Conservation (phyloP, 2,113 vertebrate species). For the Psittacara wagleri region DNA sequence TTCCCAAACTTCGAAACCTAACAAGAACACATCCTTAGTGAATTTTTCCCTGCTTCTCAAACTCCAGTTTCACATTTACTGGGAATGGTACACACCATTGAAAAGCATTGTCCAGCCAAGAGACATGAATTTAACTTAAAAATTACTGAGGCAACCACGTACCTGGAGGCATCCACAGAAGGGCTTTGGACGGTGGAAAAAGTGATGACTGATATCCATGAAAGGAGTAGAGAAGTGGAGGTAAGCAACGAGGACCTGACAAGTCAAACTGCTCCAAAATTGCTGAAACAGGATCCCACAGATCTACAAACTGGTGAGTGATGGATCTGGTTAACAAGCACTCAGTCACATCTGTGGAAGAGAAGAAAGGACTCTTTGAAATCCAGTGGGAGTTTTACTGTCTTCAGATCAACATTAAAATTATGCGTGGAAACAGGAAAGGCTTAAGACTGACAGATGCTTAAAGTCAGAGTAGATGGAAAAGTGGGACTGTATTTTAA, state of each 20-base stretch:
- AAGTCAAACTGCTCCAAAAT: neutral
- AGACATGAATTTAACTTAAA: neutral
- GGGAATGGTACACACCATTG: neutral
- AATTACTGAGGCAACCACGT: neutral
- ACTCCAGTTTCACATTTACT: neutral
- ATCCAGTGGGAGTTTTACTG: neutral
- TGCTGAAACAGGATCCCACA: neutral
- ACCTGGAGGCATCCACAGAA: neutral
- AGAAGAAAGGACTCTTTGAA: neutral
- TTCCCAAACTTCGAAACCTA: neutral
- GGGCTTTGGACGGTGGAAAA: neutral
- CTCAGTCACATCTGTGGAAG: neutral
- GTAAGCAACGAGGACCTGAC: neutral
- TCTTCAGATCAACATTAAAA: neutral
- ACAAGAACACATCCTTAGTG: neutral
- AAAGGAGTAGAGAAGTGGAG: neutral
- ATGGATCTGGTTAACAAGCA: neutral
- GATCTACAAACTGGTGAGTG: neutral
- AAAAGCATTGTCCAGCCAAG: neutral
- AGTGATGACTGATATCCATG: neutral
- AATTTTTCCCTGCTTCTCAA: neutral
- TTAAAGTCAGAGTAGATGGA: neutral
- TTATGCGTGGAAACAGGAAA: neutral
- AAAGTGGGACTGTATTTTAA: neutral
- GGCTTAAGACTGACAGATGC: neutral